phyloP scores from a whole-genome alignment of 2,113 vertebrate species.

The Odocoileus virginianus region DNA sequence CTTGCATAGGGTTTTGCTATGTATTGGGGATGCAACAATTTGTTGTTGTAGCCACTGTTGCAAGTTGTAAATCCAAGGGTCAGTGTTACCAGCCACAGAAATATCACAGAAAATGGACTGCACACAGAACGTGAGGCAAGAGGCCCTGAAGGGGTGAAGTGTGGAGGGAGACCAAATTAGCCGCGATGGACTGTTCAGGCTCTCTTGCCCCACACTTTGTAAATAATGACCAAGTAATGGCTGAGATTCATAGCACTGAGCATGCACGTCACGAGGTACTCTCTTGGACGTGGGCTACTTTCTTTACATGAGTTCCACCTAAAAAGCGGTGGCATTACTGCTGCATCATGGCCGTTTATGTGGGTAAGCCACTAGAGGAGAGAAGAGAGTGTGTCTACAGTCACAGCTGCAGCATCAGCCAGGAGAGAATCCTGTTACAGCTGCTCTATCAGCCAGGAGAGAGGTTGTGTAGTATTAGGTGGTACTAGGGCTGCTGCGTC shows the following conservation, averaged over 20 bases:
- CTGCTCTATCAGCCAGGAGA: neutral
- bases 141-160: neutral
- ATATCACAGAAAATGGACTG: neutral
- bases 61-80: neutral
- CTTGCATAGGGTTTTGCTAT: neutral
- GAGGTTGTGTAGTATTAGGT: neutral
- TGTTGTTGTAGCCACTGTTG: neutral
- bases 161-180: neutral
- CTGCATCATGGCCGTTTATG: neutral
- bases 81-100: neutral
- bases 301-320: neutral
- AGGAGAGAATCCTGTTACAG: neutral
- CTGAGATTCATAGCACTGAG: neutral
- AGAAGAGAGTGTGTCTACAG: neutral
- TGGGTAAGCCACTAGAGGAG: neutral
- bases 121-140: neutral
- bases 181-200: neutral
- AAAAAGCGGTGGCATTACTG: neutral
- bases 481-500: fast-evolving
- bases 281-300: neutral
- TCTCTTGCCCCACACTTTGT: neutral
- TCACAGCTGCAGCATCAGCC: neutral
- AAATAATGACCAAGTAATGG: neutral
- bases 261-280: neutral
- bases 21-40: neutral